Percentiles rank a stretch among this genome's conserved stretches.
Conservation (phyloP, 37 sponge, comb jelly and placozoan species). For the Tethya wilhelma region DNA sequence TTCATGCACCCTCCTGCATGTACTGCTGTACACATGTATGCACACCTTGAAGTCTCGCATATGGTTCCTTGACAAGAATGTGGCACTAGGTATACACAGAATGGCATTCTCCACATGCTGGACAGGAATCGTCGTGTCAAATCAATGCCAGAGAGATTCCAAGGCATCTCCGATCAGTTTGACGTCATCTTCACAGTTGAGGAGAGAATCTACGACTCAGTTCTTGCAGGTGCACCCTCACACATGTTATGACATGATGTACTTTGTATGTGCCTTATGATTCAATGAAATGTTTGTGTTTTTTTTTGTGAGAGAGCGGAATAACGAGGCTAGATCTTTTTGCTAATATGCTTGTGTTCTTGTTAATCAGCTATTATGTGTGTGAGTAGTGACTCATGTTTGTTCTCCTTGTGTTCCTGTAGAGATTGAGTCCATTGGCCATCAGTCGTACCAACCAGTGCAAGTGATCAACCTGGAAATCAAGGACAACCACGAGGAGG, state of each 20-base stretch:
- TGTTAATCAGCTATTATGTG: background rate
- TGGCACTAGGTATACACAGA: constrained; percentile 93
- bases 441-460: constrained; percentile 55
- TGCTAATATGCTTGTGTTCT: too few relatives aligned
- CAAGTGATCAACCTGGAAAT: constrained; percentile 94
- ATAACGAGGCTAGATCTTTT: too few relatives aligned
- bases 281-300: background rate
- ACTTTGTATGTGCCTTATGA: background rate
- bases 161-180: constrained; percentile 79
- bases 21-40: background rate
- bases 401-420: background rate
- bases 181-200: constrained; percentile 93
- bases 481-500: constrained; percentile 98
- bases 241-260: background rate
- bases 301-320: too few relatives aligned
- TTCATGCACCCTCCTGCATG: background rate
- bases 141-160: constrained; percentile 89
- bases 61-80: constrained; percentile 23
- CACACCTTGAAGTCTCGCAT: background rate
- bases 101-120: constrained; percentile 97
- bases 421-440: constrained; percentile 62
- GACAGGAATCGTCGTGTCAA: constrained; percentile 97
- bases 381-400: background rate
- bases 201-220: constrained; percentile 95
- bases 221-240: constrained; percentile 79